Evolutionary conservation across 2,888 invertebrate species (phyloP).

Genomic region (Syrista parreyssii): DNA sequence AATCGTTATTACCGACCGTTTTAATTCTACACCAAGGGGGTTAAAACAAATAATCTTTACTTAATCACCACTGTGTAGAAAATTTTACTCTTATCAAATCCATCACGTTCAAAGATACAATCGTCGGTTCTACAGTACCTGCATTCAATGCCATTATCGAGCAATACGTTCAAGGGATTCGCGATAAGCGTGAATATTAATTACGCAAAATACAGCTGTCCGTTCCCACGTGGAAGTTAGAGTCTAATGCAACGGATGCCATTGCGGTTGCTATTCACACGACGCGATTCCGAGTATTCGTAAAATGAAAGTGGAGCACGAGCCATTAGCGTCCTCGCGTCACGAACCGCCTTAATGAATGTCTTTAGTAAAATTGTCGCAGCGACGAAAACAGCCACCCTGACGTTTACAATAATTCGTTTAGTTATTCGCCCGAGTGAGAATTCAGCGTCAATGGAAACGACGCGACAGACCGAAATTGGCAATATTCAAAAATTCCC

Average conservation of each 20-base stretch:
- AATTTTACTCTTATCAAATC: not conserved
- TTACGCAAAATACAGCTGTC: not conserved
- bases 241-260: conserved; percentile 1
- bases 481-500: too few species aligned
- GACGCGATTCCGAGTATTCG: not conserved
- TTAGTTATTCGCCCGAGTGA: not conserved
- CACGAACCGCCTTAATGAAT: not conserved
- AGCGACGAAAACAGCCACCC: not conserved
- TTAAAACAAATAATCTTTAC: not conserved
- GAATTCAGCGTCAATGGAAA: too few species aligned
- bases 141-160: too few species aligned
- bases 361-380: not conserved
- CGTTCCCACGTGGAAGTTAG: not conserved
- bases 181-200: not conserved
- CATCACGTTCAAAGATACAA: not conserved
- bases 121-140: too few species aligned
- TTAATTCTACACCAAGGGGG: not conserved
- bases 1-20: not conserved
- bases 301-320: not conserved
- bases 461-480: too few species aligned
- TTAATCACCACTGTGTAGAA: not conserved
- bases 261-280: not conserved
- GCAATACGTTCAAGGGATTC: too few species aligned
- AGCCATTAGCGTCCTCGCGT: not conserved
- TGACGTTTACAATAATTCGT: not conserved